Evolutionary conservation across 2,113 vertebrate genomes (phyloP), one percentile per base, ranked within the genome.

Genomic region (Pica pica): DNA sequence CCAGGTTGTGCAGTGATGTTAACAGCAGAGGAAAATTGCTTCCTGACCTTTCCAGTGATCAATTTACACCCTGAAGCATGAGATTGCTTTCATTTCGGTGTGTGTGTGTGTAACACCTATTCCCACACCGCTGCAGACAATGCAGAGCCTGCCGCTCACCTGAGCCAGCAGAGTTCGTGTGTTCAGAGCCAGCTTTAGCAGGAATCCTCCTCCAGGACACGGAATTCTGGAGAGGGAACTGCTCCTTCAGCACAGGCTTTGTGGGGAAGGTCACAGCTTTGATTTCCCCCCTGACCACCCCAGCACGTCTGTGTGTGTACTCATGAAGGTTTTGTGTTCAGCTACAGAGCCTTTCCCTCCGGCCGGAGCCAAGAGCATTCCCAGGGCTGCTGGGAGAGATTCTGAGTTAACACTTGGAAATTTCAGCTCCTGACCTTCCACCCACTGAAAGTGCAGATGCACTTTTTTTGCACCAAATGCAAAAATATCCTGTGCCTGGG

Each of bases 11-110:
- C 80, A 49, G 65, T 1, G 83, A 86, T 87, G 93, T 84, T 87
- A 93, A 93, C 73, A 92, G 81, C 73, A 83, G 87, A 82, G 87
- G 49, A 75, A 94, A 96, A 95, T 87, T 91, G 83, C 93, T 87
- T 91, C 78, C 84, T 82, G 91, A 75, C 93, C 89, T 81, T 91
- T 44, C 63, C 81, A 91, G 81, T 39, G 93, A 87, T 84, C 87
- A 91, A 59, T 70, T 89, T 37, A 59, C 84, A 87, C 89, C 96
- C 95, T 84, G 77, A 19, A 92, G 91, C 89, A 81, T 7, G 69
- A 59, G 93, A 37, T 8, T 84, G 87, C 60, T 95, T 83, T 84
- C 42, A 39, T 75, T 78, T 78, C 18, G 42, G 42, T 31, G 77
- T 60, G 80, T 52, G 80, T 52, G 2, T 46, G 13, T 81, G 83